Conservation (phyloP, 2,888 invertebrate species). For the Drosophila flavopinicola region DNA sequence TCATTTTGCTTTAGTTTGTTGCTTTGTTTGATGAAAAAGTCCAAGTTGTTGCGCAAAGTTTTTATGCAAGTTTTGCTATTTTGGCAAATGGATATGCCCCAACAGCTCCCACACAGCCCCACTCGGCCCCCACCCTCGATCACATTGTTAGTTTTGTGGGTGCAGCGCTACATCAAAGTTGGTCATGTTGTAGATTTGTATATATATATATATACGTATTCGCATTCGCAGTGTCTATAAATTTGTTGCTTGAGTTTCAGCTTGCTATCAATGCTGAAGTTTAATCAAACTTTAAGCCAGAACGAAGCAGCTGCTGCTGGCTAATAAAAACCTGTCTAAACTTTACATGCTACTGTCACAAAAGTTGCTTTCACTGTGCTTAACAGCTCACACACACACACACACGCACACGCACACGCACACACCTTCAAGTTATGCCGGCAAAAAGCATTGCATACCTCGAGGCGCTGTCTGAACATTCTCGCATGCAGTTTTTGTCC, state of each 20-base stretch:
- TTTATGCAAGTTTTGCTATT: constrained; percentile 79
- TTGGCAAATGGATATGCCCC: constrained; percentile 76
- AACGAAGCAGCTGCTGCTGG: constrained; percentile 32
- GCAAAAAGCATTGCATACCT: constrained; percentile 54
- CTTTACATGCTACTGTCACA: constrained; percentile 51
- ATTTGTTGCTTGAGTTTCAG: constrained; percentile 35
- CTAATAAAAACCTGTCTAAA: constrained; percentile 55
- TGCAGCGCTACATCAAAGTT: constrained; percentile 65
- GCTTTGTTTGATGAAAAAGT: constrained; percentile 80
- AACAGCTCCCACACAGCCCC: constrained; percentile 8
- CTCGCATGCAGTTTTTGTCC: constrained; percentile 16
- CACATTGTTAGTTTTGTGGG: constrained; percentile 36
- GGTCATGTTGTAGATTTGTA: constrained; percentile 32
- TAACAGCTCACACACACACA: constrained; percentile 17
- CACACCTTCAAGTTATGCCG: constrained; percentile 33
- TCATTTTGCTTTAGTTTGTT: constrained; percentile 69
- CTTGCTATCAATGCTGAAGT: constrained; percentile 58
- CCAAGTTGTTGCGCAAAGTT: constrained; percentile 80
- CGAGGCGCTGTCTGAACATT: constrained; percentile 45
- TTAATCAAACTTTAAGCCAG: constrained; percentile 62
- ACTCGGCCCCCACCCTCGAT: neutral
- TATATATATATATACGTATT: constrained; percentile 10
- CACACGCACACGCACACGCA: neutral
- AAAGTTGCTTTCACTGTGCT: constrained; percentile 41
- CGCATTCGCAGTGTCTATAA: constrained; percentile 36